Conservation (phyloP, 2,888 invertebrate species). For the Chalcosyrphus nemorum region DNA sequence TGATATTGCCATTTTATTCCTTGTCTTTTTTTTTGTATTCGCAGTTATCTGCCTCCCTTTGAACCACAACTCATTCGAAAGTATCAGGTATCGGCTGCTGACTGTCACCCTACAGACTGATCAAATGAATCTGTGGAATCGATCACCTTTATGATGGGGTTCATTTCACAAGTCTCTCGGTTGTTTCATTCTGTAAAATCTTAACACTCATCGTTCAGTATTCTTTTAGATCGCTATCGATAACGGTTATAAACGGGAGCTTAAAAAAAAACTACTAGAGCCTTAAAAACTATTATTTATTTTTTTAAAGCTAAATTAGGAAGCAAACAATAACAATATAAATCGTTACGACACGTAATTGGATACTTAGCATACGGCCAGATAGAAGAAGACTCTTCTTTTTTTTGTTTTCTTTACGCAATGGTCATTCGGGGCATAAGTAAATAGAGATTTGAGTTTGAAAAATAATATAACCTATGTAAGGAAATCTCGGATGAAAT, state of each 20-base stretch:
- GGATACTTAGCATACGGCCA: constrained; percentile 26
- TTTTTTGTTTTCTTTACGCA: constrained; percentile 20
- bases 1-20: constrained; percentile 51
- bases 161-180: constrained; percentile 30
- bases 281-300: neutral
- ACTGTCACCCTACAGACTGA: constrained; percentile 49
- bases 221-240: constrained; percentile 54
- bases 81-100: constrained; percentile 59
- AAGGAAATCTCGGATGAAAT: constrained; percentile 52
- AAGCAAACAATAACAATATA: constrained; percentile 8
- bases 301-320: constrained; percentile 47
- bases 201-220: constrained; percentile 44
- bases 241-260: constrained; percentile 28
- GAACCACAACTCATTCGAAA: constrained; percentile 42
- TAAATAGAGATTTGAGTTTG: constrained; percentile 48
- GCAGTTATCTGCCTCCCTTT: constrained; percentile 22
- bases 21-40: neutral
- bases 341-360: constrained; percentile 53
- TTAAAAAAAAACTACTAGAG: neutral
- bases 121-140: constrained; percentile 49
- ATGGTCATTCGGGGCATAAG: constrained; percentile 31
- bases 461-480: constrained; percentile 63
- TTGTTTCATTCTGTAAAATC: constrained; percentile 55
- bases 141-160: constrained; percentile 45
- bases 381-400: neutral